A percentile compares a stretch with the other conserved stretches of the same genome.
Evolutionary conservation across 2,888 invertebrate genomes (phyloP).

Genomic region (Phania funesta): DNA sequence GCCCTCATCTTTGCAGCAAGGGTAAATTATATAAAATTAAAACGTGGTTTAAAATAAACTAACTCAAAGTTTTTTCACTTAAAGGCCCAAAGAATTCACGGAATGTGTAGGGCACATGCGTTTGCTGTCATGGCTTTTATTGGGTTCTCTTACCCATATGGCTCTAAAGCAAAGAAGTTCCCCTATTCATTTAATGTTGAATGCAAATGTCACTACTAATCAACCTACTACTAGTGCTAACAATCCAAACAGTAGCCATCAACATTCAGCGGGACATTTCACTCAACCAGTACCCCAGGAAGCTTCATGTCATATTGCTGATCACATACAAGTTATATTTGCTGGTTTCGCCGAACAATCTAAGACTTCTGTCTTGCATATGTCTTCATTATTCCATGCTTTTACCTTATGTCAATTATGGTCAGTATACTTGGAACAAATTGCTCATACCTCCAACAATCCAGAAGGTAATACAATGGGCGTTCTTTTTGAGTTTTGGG

Average conservation of each 20-base stretch:
- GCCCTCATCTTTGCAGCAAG: constrained; percentile 89
- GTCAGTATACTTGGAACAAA: constrained; percentile 98
- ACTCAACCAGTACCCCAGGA: constrained; percentile 96
- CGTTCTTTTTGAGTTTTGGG: constrained; percentile 98
- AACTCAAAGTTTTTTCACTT: neutral
- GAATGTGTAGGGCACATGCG: constrained; percentile 97
- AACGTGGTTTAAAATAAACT: neutral
- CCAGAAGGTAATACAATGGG: constrained; percentile 89
- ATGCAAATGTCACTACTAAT: neutral
- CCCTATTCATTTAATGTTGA: constrained; percentile 60
- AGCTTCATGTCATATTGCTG: constrained; percentile 97
- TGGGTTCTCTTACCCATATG: constrained; percentile 96
- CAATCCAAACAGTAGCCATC: constrained; percentile 69
- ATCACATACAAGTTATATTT: constrained; percentile 97
- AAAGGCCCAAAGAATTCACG: constrained; percentile 94
- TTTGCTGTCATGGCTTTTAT: constrained; percentile 95
- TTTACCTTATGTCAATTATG: constrained; percentile 99
- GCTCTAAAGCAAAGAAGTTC: constrained; percentile 82
- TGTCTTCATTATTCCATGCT: constrained; percentile 98
- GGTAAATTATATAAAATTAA: constrained; percentile 81
- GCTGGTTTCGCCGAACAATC: constrained; percentile 98
- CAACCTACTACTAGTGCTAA: constrained; percentile 64
- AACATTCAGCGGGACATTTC: constrained; percentile 63
- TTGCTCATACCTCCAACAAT: constrained; percentile 85
- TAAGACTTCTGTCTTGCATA: constrained; percentile 94